phyloP scores from a whole-genome alignment of 1,140 invertebrate genomes.

The Papilio polyxenes region DNA sequence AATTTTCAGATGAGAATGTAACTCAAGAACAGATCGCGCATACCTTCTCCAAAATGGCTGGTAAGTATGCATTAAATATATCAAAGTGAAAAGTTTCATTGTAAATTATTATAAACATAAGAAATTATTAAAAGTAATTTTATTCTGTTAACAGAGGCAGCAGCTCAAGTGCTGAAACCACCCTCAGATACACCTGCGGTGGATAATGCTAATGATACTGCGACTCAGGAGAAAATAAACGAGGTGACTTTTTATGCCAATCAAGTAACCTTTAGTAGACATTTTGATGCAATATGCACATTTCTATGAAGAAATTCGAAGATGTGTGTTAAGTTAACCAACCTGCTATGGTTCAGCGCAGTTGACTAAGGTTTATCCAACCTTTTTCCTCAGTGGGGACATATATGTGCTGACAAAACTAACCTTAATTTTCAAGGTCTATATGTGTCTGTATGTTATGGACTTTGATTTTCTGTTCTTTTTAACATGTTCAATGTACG shows the following conservation, averaged over 20 bases:
- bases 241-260: slow-evolving; percentile 50
- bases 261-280: neutral
- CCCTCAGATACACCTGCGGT: slow-evolving; percentile 42
- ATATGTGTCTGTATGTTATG: too few species aligned
- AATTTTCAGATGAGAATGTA: slow-evolving; percentile 69
- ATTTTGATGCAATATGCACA: too few species aligned
- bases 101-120: neutral
- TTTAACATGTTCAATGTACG: too few species aligned
- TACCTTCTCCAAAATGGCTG: slow-evolving; percentile 80
- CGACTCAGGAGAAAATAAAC: slow-evolving; percentile 61
- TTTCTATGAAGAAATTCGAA: too few species aligned
- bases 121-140: neutral
- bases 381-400: too few species aligned
- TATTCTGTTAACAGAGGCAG: slow-evolving; percentile 60
- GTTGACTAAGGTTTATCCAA: too few species aligned
- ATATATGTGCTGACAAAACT: too few species aligned
- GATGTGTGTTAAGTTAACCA: too few species aligned
- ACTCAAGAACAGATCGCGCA: slow-evolving; percentile 76
- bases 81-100: slow-evolving; percentile 16
- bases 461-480: too few species aligned
- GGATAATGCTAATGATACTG: slow-evolving; percentile 46
- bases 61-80: slow-evolving; percentile 49
- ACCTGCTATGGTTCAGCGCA: too few species aligned
- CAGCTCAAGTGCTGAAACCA: slow-evolving; percentile 72
- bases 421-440: too few species aligned